phyloP scores from a whole-genome alignment of 2,888 invertebrate genomes.

The Drosophila quasianomalipes region DNA sequence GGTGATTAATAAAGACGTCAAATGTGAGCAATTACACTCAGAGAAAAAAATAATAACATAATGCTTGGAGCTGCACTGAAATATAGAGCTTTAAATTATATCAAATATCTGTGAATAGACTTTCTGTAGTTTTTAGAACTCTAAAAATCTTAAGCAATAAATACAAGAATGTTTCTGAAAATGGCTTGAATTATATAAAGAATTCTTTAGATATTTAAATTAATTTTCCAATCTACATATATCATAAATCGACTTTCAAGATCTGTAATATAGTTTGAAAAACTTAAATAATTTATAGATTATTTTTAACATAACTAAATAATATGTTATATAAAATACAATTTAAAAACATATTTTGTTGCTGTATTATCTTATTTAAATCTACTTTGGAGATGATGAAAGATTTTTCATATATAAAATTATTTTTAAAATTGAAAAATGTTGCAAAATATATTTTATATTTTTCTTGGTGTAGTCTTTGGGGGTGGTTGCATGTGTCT shows the following conservation, averaged over 20 bases:
- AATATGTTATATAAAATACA: not conserved
- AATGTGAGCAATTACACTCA: constrained; percentile 7
- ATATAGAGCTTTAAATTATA: not conserved
- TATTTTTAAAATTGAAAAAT: not conserved
- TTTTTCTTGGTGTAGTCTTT: not conserved
- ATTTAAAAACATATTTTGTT: not conserved
- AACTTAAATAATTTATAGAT: not conserved
- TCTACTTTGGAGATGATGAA: not conserved
- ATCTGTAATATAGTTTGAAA: not conserved
- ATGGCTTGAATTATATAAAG: not conserved
- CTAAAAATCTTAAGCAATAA: not conserved
- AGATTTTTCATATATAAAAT: not conserved
- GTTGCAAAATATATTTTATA: not conserved
- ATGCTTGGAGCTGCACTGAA: not conserved
- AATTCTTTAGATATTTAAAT: not conserved
- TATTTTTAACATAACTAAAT: not conserved
- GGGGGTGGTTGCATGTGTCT: constrained; percentile 10
- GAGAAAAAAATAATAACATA: not conserved
- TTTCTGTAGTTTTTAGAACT: not conserved
- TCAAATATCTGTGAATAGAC: not conserved
- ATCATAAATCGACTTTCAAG: not conserved
- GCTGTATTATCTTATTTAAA: not conserved
- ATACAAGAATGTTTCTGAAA: not conserved
- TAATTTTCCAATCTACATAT: not conserved
- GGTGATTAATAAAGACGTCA: constrained; percentile 63